phyloP scores from a whole-genome alignment of 2,888 invertebrate species.

The Caenorhabditis doughertyi region DNA sequence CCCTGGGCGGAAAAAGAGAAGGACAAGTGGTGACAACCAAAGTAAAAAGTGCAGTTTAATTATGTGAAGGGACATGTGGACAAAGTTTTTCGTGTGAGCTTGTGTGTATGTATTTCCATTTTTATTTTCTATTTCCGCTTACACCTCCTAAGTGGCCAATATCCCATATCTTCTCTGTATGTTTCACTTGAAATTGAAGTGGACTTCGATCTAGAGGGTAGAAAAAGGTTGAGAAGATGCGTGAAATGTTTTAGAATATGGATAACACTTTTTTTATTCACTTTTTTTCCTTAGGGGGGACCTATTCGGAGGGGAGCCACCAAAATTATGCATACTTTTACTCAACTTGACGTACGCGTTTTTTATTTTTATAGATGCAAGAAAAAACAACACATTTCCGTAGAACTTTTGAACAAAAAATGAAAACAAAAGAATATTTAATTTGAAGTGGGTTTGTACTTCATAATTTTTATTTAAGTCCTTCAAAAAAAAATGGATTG shows the following conservation, averaged over 20 bases:
- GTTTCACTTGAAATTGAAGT: slow-evolving; percentile 45
- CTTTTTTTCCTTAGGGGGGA: not conserved
- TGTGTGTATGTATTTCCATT: slow-evolving; percentile 28
- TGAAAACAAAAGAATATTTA: slow-evolving; percentile 17
- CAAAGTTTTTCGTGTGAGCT: slow-evolving; percentile 7
- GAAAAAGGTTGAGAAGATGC: slow-evolving; percentile 5
- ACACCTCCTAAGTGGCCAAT: slow-evolving; percentile 36
- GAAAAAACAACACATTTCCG: slow-evolving; percentile 1
- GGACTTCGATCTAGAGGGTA: slow-evolving; percentile 6
- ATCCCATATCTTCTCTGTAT: slow-evolving; percentile 40
- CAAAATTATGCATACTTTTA: slow-evolving; percentile 40
- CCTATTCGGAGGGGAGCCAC: slow-evolving; percentile 11
- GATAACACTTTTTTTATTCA: not conserved
- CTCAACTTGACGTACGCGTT: slow-evolving; percentile 18
- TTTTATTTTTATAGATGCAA: slow-evolving; percentile 1
- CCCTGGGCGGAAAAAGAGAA: slow-evolving; percentile 6
- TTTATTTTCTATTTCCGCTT: slow-evolving; percentile 24
- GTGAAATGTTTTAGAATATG: slow-evolving; percentile 3
- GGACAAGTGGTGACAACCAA: slow-evolving; percentile 49
- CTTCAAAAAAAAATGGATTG: too few species aligned
- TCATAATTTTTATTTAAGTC: too few species aligned
- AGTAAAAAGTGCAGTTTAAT: slow-evolving; percentile 62
- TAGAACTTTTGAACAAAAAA: not conserved
- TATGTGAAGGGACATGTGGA: slow-evolving; percentile 38
- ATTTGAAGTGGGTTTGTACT: too few species aligned